phyloP scores from a whole-genome alignment of 2,797 vertebrate species.

The Pantherophis alleghaniensis region DNA sequence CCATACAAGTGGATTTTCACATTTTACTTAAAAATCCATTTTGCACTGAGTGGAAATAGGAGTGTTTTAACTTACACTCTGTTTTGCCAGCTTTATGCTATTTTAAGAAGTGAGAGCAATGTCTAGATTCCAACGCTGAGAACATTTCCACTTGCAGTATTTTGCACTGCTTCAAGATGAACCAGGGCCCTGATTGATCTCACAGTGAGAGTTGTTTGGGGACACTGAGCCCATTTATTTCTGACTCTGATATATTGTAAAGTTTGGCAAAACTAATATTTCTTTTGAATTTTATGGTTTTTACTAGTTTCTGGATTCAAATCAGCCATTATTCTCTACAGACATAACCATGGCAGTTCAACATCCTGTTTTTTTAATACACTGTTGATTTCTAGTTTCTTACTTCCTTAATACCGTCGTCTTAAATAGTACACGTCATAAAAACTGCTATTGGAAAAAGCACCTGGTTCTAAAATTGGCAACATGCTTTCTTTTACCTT shows the following conservation, averaged over 20 bases:
- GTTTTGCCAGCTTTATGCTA: background rate
- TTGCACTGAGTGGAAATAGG: background rate
- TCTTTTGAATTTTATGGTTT: no score
- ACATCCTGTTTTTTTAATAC: background rate
- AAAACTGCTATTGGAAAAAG: background rate
- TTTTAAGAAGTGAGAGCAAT: background rate
- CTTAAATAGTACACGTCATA: background rate
- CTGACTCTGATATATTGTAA: background rate
- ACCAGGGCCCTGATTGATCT: background rate
- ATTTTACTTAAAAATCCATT: background rate
- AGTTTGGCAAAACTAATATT: background rate
- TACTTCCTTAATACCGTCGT: background rate
- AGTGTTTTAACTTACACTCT: background rate
- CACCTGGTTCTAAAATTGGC: background rate
- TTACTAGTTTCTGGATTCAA: background rate
- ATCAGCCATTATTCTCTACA: background rate
- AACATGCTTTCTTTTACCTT: background rate
- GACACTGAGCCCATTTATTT: background rate
- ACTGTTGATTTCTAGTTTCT: background rate
- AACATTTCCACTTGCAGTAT: background rate
- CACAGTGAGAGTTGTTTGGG: background rate
- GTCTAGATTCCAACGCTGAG: background rate
- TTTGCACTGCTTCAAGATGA: background rate
- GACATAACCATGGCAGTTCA: background rate
- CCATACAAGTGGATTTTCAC: background rate